These are phyloP conservation scores for Cichladusa arquata DNA, from an alignment of 2,113 vertebrate genomes.

Conservation along the genomic window DNA sequence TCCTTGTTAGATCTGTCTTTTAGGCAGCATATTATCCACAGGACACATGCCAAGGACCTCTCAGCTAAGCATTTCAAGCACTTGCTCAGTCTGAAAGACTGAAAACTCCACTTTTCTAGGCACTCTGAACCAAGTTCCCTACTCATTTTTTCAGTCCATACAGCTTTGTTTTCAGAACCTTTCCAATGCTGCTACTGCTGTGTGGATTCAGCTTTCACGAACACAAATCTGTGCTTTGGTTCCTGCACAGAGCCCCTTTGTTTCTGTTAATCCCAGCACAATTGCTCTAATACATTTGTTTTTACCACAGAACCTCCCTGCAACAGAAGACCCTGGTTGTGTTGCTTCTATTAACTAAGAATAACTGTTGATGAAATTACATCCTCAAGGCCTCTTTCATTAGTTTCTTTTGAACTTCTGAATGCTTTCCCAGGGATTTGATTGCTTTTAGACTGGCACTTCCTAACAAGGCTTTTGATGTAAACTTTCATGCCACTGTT, in stretches of 20 bases:
- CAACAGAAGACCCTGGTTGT: not conserved
- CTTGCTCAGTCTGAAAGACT: not conserved
- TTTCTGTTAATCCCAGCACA: not conserved
- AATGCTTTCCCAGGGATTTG: conserved; percentile 59
- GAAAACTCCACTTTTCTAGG: not conserved
- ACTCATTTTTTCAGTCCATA: not conserved
- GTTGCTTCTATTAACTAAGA: conserved; percentile 30
- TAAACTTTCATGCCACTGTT: conserved; percentile 60
- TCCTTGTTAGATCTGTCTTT: not conserved
- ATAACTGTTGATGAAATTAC: conserved; percentile 9
- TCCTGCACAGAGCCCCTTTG: not conserved
- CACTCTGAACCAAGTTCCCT: fast-evolving
- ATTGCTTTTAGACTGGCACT: conserved; percentile 49
- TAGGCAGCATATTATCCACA: not conserved
- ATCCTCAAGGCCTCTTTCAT: conserved; percentile 49
- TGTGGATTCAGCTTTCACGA: not conserved
- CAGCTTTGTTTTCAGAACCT: not conserved
- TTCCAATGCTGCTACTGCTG: not conserved
- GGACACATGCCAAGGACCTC: not conserved
- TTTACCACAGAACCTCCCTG: not conserved
- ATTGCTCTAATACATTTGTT: not conserved
- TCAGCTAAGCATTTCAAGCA: not conserved
- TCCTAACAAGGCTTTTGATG: conserved; percentile 61
- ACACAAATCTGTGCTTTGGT: not conserved
- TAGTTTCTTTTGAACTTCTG: conserved; percentile 64